Evolutionary conservation across 2,797 vertebrate genomes (phyloP).

Genomic region (Megaceryle alcyon): DNA sequence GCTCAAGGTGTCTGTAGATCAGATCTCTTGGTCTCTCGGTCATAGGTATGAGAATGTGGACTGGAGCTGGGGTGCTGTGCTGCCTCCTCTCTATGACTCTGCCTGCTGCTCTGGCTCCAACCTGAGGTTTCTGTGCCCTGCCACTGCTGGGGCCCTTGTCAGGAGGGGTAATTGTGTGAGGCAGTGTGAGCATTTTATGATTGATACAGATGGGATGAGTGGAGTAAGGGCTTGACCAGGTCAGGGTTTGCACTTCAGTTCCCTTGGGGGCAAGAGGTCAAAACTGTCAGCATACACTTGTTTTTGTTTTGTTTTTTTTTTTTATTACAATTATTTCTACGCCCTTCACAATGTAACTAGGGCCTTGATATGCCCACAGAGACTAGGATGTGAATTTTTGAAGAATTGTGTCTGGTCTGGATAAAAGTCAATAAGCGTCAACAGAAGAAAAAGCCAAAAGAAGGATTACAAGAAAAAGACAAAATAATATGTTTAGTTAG

Average conservation of each 20-base stretch:
- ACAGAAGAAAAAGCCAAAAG: neutral
- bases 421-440: constrained; percentile 6
- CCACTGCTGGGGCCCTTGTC: fast-evolving
- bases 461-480: neutral
- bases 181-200: neutral
- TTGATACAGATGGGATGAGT: neutral
- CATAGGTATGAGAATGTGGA: neutral
- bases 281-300: neutral
- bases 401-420: neutral
- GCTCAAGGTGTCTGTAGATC: neutral
- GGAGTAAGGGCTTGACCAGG: neutral
- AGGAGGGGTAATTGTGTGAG: neutral
- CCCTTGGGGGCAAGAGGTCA: constrained; percentile 22
- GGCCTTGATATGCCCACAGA: neutral
- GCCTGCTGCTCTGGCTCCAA: neutral
- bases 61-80: neutral
- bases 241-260: constrained; percentile 12
- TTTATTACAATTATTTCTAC: constrained; percentile 10
- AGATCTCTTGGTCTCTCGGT: neutral
- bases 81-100: neutral
- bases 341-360: neutral
- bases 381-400: constrained; percentile 22
- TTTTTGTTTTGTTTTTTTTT: constrained; percentile 57
- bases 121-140: neutral
- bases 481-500: neutral